Conservation (phyloP, 1,140 invertebrate species). For the Microplitis mediator region DNA sequence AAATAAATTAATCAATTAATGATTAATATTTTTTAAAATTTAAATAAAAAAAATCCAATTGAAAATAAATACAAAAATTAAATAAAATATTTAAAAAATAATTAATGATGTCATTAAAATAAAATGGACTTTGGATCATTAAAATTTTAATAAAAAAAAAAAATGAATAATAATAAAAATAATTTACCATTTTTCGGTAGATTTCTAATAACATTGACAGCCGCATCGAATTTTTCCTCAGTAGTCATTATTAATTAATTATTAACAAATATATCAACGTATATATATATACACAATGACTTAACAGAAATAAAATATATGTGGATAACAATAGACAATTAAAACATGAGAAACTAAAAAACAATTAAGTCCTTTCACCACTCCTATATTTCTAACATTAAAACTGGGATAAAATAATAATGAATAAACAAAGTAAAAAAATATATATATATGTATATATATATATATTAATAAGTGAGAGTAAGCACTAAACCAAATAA, state of each 20-base stretch:
- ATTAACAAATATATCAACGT: not conserved
- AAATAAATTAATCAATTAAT: too few species aligned
- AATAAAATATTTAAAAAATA: not conserved
- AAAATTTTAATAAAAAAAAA: not conserved
- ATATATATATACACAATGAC: too few species aligned
- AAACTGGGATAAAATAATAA: too few species aligned
- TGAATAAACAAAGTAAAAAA: too few species aligned
- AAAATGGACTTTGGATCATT: not conserved
- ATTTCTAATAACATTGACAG: slow-evolving; percentile 85
- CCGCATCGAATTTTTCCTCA: slow-evolving; percentile 84
- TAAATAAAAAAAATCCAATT: not conserved
- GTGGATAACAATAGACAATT: too few species aligned
- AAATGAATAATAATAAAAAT: slow-evolving; percentile 31
- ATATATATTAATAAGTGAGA: too few species aligned
- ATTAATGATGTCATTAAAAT: not conserved
- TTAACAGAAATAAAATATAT: too few species aligned
- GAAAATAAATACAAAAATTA: not conserved
- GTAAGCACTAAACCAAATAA: too few species aligned
- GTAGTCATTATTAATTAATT: slow-evolving; percentile 67
- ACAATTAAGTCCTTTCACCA: too few species aligned
- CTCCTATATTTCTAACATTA: too few species aligned
- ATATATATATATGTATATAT: too few species aligned
- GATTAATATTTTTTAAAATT: not conserved
- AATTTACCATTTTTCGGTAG: slow-evolving; percentile 85
- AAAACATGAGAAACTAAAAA: too few species aligned